Evolutionary conservation across 2,797 vertebrate species (phyloP).

Genomic region (Protonibea diacanthus): DNA sequence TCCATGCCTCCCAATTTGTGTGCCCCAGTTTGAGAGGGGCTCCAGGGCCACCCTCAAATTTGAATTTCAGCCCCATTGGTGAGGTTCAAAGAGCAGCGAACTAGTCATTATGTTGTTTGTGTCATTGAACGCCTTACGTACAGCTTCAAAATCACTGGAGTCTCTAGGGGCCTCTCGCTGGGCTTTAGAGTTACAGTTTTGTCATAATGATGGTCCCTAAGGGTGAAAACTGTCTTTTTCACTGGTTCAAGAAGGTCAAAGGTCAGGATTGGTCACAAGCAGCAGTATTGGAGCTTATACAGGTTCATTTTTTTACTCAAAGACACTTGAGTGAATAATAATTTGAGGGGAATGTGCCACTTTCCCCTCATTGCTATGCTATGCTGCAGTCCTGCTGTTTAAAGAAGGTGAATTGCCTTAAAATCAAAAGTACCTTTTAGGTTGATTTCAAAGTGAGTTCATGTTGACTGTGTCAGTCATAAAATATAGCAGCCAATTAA

Average conservation of each 20-base stretch:
- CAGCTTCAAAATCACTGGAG: not conserved
- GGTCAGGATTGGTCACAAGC: not conserved
- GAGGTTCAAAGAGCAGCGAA: not conserved
- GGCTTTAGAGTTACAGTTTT: not conserved
- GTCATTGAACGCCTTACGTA: not conserved
- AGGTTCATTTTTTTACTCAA: not conserved
- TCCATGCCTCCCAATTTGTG: too few relatives aligned
- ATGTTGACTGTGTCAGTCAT: slow-evolving; percentile 46
- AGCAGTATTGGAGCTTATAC: not conserved
- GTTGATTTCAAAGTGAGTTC: slow-evolving; percentile 33
- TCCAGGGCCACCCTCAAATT: not conserved
- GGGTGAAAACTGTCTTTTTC: not conserved
- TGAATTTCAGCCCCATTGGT: not conserved
- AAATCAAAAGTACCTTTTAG: slow-evolving; percentile 40
- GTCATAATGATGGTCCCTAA: not conserved
- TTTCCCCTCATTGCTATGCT: slow-evolving; percentile 46
- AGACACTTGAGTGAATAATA: not conserved
- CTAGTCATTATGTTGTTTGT: slow-evolving; percentile 19
- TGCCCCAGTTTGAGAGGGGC: too few relatives aligned
- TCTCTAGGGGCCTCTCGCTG: not conserved
- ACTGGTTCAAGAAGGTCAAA: slow-evolving; percentile 9
- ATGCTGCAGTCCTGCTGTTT: not conserved
- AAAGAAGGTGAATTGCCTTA: slow-evolving; percentile 26
- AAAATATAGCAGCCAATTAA: slow-evolving; percentile 51
- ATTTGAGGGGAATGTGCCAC: slow-evolving; percentile 16